Percentiles rank a stretch among this genome's conserved stretches.
phyloP scores from a whole-genome alignment of 2,797 vertebrate species.

The Chromobotia macracanthus region DNA sequence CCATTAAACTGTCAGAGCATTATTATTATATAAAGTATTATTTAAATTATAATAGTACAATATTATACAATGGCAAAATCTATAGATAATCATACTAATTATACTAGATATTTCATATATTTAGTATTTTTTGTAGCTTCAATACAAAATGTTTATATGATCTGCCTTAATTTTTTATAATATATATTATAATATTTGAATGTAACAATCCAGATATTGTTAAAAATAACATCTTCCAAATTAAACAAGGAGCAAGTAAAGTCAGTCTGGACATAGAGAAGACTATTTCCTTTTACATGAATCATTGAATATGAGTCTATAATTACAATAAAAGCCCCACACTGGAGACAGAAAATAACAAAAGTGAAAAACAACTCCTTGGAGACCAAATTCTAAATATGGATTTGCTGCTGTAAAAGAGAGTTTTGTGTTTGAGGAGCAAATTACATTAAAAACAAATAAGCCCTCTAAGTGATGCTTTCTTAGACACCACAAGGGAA shows the following conservation, averaged over 20 bases:
- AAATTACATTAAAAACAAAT: slow-evolving; percentile 22
- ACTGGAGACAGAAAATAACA: background rate
- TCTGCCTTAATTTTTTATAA: background rate
- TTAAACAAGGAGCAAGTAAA: background rate
- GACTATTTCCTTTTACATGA: background rate
- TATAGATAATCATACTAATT: too few species aligned
- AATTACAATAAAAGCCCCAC: slow-evolving; percentile 11
- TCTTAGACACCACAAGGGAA: slow-evolving; percentile 25
- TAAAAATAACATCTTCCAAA: background rate
- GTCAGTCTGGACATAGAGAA: background rate
- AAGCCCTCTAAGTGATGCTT: slow-evolving; percentile 9
- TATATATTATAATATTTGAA: background rate
- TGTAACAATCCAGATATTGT: background rate
- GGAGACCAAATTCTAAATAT: slow-evolving; percentile 1
- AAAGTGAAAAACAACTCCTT: slow-evolving; percentile 3
- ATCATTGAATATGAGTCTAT: background rate
- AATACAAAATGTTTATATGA: background rate
- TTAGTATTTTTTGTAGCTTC: background rate
- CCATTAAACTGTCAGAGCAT: background rate
- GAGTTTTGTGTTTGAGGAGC: slow-evolving; percentile 5
- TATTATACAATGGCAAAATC: too few species aligned
- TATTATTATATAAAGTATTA: background rate
- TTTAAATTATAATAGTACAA: too few species aligned
- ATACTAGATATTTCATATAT: too few species aligned
- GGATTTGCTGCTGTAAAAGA: slow-evolving; percentile 25